Conservation (phyloP, 2,888 invertebrate species). For the Hartigia nigra region DNA sequence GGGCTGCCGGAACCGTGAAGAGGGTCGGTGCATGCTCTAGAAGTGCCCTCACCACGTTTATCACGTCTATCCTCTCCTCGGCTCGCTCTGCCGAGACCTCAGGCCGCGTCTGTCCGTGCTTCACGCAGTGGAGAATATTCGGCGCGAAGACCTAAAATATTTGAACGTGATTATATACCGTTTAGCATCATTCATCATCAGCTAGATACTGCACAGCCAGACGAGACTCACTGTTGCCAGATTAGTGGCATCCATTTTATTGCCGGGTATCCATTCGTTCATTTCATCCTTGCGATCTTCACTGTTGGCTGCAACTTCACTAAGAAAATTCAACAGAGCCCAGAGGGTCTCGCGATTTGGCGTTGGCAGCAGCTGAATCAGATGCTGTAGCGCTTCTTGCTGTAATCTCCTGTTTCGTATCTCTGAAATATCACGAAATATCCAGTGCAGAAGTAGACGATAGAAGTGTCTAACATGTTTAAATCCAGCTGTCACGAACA, state of each 20-base stretch:
- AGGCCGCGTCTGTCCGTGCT: constrained; percentile 69
- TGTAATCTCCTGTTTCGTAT: constrained; percentile 86
- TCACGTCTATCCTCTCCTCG: constrained; percentile 87
- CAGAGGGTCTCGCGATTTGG: constrained; percentile 91
- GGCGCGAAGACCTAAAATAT: constrained; percentile 82
- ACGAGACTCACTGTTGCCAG: constrained; percentile 76
- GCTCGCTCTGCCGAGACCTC: constrained; percentile 76
- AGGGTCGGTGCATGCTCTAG: constrained; percentile 80
- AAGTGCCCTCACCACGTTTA: constrained; percentile 86
- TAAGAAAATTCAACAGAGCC: constrained; percentile 84
- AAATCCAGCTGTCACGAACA: neutral
- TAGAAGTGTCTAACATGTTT: neutral
- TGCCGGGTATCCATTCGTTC: constrained; percentile 77
- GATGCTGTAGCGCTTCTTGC: constrained; percentile 84
- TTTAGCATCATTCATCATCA: neutral
- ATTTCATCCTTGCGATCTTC: constrained; percentile 72
- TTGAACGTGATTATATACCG: neutral
- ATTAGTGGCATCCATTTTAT: constrained; percentile 94
- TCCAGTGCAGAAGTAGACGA: neutral
- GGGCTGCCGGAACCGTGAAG: constrained; percentile 81
- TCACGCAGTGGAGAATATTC: constrained; percentile 86
- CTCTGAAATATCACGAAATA: constrained; percentile 68
- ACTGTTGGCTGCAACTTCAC: constrained; percentile 79
- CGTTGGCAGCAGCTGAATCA: constrained; percentile 86
- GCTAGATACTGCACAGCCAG: neutral